Percentiles rank a stretch among this genome's conserved stretches.
Evolutionary conservation across 2,797 vertebrate genomes (phyloP).

Genomic region (Arrhamphus sclerolepis): DNA sequence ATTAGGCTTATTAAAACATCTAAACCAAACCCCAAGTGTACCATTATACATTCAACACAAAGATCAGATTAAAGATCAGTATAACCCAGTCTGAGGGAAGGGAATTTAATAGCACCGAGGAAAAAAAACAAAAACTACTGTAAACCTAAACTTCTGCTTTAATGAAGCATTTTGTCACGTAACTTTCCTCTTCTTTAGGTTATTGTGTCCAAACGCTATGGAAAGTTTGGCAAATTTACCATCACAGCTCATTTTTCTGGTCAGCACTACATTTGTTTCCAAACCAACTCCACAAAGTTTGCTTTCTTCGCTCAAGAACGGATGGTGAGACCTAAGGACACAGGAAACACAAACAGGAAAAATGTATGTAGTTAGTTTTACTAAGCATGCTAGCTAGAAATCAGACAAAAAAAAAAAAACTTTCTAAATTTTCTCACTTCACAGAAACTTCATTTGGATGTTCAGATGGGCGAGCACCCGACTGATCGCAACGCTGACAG

Average conservation of each 20-base stretch:
- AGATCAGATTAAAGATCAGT: too few species aligned
- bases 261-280: constrained; percentile 88
- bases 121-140: too few species aligned
- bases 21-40: too few species aligned
- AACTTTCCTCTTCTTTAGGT: constrained; percentile 68
- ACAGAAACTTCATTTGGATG: constrained; percentile 89
- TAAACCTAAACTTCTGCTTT: too few species aligned
- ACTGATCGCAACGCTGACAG: constrained; percentile 71
- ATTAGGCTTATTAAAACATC: background rate
- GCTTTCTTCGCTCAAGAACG: constrained; percentile 82
- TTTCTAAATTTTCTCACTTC: background rate
- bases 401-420: background rate
- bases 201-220: constrained; percentile 85
- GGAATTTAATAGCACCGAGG: too few species aligned
- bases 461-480: constrained; percentile 87
- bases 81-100: too few species aligned
- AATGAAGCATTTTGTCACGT: background rate
- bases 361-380: background rate
- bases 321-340: constrained; percentile 82
- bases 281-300: constrained; percentile 89
- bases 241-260: constrained; percentile 87
- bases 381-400: background rate
- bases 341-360: background rate
- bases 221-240: constrained; percentile 85
- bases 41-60: too few species aligned